Evolutionary conservation across 2,113 vertebrate genomes (phyloP).

Genomic region (Geococcyx californianus): DNA sequence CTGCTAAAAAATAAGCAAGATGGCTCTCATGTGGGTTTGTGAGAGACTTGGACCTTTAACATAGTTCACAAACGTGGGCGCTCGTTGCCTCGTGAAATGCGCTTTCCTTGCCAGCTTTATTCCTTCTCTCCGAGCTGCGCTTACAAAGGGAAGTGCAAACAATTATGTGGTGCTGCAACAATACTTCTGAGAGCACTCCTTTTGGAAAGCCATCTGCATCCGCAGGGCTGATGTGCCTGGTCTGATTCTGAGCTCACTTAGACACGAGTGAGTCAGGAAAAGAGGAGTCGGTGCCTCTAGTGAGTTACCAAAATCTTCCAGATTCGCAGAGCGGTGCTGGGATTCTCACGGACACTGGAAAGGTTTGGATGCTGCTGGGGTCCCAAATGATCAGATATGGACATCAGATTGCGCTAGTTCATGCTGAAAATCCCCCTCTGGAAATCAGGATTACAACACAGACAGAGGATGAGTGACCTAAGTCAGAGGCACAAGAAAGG

Average conservation of each 20-base stretch:
- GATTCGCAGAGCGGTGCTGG: neutral
- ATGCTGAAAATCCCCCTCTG: neutral
- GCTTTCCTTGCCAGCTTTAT: neutral
- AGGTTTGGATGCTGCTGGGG: neutral
- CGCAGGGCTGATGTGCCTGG: neutral
- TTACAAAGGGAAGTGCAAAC: neutral
- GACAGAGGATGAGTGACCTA: neutral
- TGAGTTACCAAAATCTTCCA: neutral
- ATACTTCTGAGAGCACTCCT: neutral
- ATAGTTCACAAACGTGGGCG: neutral
- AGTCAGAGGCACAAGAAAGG: neutral
- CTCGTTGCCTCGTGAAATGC: neutral
- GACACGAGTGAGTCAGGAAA: neutral
- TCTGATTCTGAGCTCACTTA: neutral
- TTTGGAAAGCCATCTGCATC: neutral
- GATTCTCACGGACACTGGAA: neutral
- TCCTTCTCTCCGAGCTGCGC: neutral
- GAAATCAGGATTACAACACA: neutral
- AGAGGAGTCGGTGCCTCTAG: neutral
- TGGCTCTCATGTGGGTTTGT: neutral
- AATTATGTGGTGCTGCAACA: neutral
- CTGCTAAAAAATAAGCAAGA: neutral
- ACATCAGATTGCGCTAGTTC: neutral
- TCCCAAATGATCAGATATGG: neutral
- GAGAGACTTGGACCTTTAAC: neutral